Evolutionary conservation across 1,140 invertebrate genomes (phyloP).

Genomic region (Reticulitermes speratus): DNA sequence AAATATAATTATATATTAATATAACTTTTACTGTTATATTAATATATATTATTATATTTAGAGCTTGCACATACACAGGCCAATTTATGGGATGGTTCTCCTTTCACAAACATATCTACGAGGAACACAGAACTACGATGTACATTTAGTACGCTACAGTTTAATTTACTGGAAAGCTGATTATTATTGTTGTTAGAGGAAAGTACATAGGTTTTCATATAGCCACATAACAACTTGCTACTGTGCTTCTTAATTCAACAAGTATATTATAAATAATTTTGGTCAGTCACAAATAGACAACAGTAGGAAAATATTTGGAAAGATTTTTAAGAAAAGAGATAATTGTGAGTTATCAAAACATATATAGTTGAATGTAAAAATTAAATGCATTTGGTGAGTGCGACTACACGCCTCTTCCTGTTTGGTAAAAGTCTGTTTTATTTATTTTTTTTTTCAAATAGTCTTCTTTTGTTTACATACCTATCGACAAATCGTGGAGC

Average conservation of each 20-base stretch:
- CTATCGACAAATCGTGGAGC: slow-evolving; percentile 18
- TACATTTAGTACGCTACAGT: background rate
- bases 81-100: background rate
- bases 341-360: slow-evolving; percentile 14
- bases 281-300: slow-evolving; percentile 25
- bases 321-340: slow-evolving; percentile 25
- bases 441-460: background rate
- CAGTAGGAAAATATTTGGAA: slow-evolving; percentile 23
- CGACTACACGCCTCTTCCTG: background rate
- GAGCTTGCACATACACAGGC: background rate
- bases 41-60: background rate
- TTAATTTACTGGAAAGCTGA: background rate
- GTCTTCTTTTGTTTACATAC: slow-evolving; percentile 17
- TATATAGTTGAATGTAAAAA: slow-evolving; percentile 13
- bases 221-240: slow-evolving; percentile 28
- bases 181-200: slow-evolving; percentile 24
- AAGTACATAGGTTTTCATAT: slow-evolving; percentile 19
- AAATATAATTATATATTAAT: background rate
- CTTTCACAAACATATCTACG: background rate
- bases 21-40: too few relatives aligned
- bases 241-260: background rate
- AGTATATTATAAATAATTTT: slow-evolving; percentile 23
- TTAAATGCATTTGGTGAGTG: slow-evolving; percentile 1
- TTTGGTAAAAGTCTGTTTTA: background rate
- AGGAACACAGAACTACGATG: slow-evolving; percentile 4